Conservation (phyloP, 2,113 vertebrate species). For the Okapia johnstoni region DNA sequence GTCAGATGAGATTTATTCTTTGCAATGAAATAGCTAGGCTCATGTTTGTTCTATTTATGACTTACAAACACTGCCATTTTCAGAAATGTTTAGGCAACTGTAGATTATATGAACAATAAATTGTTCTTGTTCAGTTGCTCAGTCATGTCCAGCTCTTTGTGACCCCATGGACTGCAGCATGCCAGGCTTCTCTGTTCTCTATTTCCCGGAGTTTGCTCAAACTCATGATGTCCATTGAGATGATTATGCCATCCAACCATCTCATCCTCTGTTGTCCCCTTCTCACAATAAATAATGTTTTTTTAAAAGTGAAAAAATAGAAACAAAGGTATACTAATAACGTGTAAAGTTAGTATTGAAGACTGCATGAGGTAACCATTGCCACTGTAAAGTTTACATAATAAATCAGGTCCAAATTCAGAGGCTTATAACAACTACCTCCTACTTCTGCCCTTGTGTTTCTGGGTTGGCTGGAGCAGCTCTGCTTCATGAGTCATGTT, state of each 20-base stretch:
- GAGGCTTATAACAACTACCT: not conserved
- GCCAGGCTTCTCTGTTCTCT: not conserved
- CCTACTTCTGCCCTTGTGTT: too few relatives aligned
- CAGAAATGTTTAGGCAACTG: not conserved
- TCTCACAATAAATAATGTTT: not conserved
- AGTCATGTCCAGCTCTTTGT: not conserved
- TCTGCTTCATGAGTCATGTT: not conserved
- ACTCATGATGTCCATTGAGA: not conserved
- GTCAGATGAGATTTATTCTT: not conserved
- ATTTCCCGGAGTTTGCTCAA: not conserved
- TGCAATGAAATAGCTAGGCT: not conserved
- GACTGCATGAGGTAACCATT: not conserved
- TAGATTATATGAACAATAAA: not conserved
- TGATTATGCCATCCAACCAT: not conserved
- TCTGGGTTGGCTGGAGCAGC: not conserved
- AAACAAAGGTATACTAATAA: not conserved
- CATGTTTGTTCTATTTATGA: not conserved
- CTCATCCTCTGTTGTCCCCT: not conserved
- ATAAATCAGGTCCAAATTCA: not conserved
- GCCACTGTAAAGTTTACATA: not conserved
- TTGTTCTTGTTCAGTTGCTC: not conserved
- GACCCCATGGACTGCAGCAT: not conserved
- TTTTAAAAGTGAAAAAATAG: not conserved
- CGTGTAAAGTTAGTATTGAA: not conserved
- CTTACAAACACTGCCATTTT: not conserved